Conservation (phyloP, 2,113 vertebrate species). For the Solenodon paradoxus region DNA sequence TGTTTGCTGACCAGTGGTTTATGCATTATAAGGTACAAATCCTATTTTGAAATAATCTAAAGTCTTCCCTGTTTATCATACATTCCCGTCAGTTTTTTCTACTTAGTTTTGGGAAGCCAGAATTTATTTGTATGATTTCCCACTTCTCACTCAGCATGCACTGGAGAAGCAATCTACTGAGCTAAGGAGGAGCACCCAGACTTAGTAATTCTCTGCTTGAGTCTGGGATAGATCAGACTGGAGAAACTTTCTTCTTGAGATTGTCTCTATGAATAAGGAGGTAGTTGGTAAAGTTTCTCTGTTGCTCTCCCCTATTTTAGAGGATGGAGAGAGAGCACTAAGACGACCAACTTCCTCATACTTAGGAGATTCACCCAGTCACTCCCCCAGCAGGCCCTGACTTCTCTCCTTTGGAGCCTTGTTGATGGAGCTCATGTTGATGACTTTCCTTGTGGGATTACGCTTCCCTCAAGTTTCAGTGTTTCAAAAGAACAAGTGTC, state of each 20-base stretch:
- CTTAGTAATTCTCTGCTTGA: not conserved
- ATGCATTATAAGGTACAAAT: not conserved
- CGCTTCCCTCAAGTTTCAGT: not conserved
- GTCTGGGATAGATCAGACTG: not conserved
- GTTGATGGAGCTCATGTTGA: not conserved
- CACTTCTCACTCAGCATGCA: not conserved
- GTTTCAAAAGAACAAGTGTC: rapidly evolving
- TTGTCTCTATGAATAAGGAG: not conserved
- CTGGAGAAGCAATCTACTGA: not conserved
- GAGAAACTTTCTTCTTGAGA: not conserved
- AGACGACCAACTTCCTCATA: rapidly evolving
- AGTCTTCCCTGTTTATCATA: not conserved
- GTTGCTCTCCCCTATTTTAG: not conserved
- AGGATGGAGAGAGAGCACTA: not conserved
- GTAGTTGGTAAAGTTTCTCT: not conserved
- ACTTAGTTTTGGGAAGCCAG: not conserved
- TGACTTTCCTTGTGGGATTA: not conserved
- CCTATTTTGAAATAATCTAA: not conserved
- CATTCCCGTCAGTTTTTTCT: not conserved
- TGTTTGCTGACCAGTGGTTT: not conserved
- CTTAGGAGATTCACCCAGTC: not conserved
- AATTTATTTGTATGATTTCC: not conserved
- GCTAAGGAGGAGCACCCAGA: not conserved
- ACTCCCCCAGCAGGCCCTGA: rapidly evolving
- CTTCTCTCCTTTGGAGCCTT: no score